A percentile compares a stretch with the other conserved stretches of the same genome.
Evolutionary conservation across 2,797 vertebrate genomes (phyloP).

Genomic region (Rhyacichthys aspro): DNA sequence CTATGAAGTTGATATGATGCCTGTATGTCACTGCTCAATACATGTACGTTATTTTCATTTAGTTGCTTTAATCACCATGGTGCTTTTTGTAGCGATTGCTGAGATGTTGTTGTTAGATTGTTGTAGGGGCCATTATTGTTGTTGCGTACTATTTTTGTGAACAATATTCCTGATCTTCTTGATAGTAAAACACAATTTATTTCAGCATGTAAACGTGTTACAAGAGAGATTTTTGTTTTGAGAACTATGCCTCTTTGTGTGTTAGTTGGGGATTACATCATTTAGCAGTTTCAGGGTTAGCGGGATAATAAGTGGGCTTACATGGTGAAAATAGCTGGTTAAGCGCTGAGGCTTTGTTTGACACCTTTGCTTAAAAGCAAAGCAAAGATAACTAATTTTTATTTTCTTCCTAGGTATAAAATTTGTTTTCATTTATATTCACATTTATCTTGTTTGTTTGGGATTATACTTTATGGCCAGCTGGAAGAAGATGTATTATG

Average conservation of each 20-base stretch:
- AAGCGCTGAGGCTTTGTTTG: slow-evolving; percentile 46
- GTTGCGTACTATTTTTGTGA: background rate
- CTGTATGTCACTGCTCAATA: slow-evolving; percentile 16
- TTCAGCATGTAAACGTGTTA: background rate
- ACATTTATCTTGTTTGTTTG: slow-evolving; percentile 58
- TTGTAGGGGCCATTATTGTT: too few species aligned
- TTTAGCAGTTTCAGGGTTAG: slow-evolving; percentile 36
- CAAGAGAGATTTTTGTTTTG: slow-evolving; percentile 14
- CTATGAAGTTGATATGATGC: slow-evolving; percentile 35
- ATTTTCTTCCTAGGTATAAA: background rate
- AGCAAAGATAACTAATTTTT: slow-evolving; percentile 10
- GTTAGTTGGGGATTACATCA: slow-evolving; percentile 63
- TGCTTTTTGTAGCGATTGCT: background rate
- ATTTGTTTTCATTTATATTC: slow-evolving; percentile 28
- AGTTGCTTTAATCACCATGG: too few species aligned
- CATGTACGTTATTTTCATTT: slow-evolving; percentile 12
- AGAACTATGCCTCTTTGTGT: slow-evolving; percentile 31
- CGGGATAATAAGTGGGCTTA: slow-evolving; percentile 45
- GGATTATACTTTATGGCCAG: slow-evolving; percentile 57
- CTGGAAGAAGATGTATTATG: slow-evolving; percentile 33
- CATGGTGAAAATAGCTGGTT: slow-evolving; percentile 49
- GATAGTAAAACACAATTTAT: too few species aligned
- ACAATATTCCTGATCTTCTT: too few species aligned
- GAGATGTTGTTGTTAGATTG: background rate
- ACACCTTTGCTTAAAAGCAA: slow-evolving; percentile 20